phyloP scores from a whole-genome alignment of 1,140 invertebrate genomes.

The Euwallacea similis region DNA sequence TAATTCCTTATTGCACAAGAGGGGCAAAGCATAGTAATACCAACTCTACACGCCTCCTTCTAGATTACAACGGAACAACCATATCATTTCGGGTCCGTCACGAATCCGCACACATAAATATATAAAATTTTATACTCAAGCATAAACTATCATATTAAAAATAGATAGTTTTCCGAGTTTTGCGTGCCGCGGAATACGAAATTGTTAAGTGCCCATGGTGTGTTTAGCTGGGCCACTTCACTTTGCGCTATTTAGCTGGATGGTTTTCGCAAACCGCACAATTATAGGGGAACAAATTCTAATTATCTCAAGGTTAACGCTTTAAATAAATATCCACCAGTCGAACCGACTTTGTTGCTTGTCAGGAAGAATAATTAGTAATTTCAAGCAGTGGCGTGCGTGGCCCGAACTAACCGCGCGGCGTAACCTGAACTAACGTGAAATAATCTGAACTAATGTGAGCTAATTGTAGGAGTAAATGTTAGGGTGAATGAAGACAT shows the following conservation, averaged over 20 bases:
- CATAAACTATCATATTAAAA: constrained; percentile 22
- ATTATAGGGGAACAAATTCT: neutral
- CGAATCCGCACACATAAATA: neutral
- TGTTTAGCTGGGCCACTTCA: too few relatives aligned
- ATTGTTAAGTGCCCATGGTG: neutral
- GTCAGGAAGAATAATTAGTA: neutral
- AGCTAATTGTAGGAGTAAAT: too few relatives aligned
- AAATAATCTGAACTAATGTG: too few relatives aligned
- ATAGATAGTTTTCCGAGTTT: constrained; percentile 23
- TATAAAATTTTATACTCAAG: neutral
- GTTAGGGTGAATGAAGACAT: too few relatives aligned
- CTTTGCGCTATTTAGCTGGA: neutral
- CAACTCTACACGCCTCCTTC: too few relatives aligned
- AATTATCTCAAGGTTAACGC: constrained; percentile 4
- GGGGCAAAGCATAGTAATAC: too few relatives aligned
- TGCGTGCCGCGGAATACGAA: constrained; percentile 5
- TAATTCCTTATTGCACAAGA: too few relatives aligned
- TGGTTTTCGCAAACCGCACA: neutral
- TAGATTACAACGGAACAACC: too few relatives aligned
- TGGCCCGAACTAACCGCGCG: too few relatives aligned
- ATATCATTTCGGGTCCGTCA: neutral
- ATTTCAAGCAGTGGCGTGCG: neutral
- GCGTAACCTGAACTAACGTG: too few relatives aligned
- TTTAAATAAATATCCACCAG: neutral
- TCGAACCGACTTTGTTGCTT: neutral